Evolutionary conservation across 2,797 vertebrate species (phyloP), one percentile per base, ranked within the genome.

Genomic region (Columba guinea): DNA sequence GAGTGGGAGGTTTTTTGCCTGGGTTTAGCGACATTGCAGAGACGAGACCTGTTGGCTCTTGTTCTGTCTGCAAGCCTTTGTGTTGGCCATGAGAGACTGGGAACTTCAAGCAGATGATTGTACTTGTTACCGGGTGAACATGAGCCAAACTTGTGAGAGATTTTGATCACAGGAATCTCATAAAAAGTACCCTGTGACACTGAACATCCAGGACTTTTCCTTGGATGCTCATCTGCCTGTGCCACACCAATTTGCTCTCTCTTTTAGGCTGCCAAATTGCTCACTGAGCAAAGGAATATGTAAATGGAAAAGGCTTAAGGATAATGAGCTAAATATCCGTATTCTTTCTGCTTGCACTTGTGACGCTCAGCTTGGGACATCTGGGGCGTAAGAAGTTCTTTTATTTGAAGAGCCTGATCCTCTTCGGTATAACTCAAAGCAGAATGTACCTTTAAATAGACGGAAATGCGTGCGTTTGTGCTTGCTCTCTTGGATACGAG

Each of bases 11-110:
- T 21, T 13, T 56, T 84, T 86, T 79, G 59, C 63, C 51, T 46
- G 28, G 24, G 7, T 9, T 28, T 37, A 41, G 46, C 3, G 0
- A 34, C 0, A 0, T 28, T 53, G 59, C 51, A 60, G 60, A 69
- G 10, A 46, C 37, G 30, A 46, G 37, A 49, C 48, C 18, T 55
- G n/a, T 11, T 39, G 39, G 39, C 26, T 35, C 30, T 64, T 76
- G 19, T 73, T 77, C 28, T 34, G 3, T 23, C 41, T 84, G 44
- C 39, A 27, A 65, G 55, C 26, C 17, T 34, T 65, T 67, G 13
- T 1, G 1, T 6, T 21, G 12, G 35, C 70, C 23, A 1, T 2
- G 18, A 76, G 77, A 80, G 55, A 30, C 34, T 44, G 26, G 26
- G 65, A 91, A 55, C 20, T 41, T 70, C 69, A 75, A 51, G 44